Base-by-base conservation (phyloP, 2,797 vertebrate species). In the Valencia hispanica region DNA sequence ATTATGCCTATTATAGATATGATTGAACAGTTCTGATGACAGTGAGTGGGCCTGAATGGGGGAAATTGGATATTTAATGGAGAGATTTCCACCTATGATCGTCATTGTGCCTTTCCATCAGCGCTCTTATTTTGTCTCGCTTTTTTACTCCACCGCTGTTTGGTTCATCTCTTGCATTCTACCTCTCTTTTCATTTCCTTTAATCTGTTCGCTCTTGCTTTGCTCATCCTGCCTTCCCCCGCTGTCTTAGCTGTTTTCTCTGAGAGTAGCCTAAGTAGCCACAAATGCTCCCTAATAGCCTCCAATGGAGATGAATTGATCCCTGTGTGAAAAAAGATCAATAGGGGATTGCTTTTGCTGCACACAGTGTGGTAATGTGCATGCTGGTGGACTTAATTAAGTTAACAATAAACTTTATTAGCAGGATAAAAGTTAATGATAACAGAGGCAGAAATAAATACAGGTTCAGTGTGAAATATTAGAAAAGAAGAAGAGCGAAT, bases 281-380 rank as follows among this genome's bases (percentile, higher is more conserved):
- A 92, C 92, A 94, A 93, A 94, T 93, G 93, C 85, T 92, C 90
- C 90, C 88, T 94, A 94, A 94, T 94, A 93, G 93, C 88, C 86
- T 93, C 89, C 91, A 92, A 93, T 94, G 92, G 92, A 94, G 92
- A 94, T 93, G 88, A 94, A 94, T 94, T 93, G 93, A 94, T 94
- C 86, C 78, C 86, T 78, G 88, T 83, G 89, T 70, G 86, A 17
- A 92, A 91, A 79, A 73, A 66, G 90, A 94, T 94, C 93, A 77
- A 94, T 94, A 84, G 88, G 81, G 90, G 91, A 94, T 92, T 93
- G 92, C 90, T 91, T 92, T 91, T 91, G 88, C 91, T 78, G 88
- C 83, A 86, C 90, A 89, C 93, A 87, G 91, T 78, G 90, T 88
- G 85, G 87, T 82, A 80, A 86, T 78, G 89, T 41, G 70, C 85